phyloP scores from a whole-genome alignment of 2,888 invertebrate species.

The Ischnus inquisitorius region DNA sequence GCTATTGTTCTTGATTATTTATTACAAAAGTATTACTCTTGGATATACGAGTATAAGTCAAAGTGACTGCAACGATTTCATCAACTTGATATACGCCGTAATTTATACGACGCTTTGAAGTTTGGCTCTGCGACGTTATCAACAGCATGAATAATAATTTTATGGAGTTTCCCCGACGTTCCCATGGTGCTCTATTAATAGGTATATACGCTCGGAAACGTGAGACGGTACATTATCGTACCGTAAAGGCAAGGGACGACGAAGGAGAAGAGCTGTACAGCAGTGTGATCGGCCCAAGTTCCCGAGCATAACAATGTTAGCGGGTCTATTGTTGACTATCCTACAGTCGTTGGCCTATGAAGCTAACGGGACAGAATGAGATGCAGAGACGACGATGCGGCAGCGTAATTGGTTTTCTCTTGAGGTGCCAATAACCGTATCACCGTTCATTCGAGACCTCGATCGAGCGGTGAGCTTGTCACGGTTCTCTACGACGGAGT shows the following conservation, averaged over 20 bases:
- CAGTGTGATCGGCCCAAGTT: too few relatives aligned
- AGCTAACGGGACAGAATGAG: background rate
- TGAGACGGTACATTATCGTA: slow-evolving; percentile 1
- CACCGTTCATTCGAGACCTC: background rate
- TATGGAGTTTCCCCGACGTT: background rate
- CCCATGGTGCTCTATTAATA: background rate
- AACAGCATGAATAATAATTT: background rate
- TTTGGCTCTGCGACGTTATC: background rate
- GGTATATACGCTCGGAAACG: background rate
- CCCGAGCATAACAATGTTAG: background rate
- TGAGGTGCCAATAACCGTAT: background rate
- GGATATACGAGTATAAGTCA: background rate
- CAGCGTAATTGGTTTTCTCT: background rate
- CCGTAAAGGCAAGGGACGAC: background rate
- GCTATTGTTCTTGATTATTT: too few relatives aligned
- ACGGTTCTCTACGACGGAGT: background rate
- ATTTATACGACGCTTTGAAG: background rate
- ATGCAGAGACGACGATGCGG: background rate
- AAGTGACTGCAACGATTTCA: background rate
- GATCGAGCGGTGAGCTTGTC: slow-evolving; percentile 9
- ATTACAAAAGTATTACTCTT: too few relatives aligned
- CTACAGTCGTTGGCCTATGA: background rate
- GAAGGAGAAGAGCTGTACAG: background rate
- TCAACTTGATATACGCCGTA: background rate
- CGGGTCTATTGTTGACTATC: slow-evolving; percentile 6